These are phyloP conservation scores for Podarcis cretensis DNA, from an alignment of 2,113 vertebrate species.

Conservation along the genomic window DNA sequence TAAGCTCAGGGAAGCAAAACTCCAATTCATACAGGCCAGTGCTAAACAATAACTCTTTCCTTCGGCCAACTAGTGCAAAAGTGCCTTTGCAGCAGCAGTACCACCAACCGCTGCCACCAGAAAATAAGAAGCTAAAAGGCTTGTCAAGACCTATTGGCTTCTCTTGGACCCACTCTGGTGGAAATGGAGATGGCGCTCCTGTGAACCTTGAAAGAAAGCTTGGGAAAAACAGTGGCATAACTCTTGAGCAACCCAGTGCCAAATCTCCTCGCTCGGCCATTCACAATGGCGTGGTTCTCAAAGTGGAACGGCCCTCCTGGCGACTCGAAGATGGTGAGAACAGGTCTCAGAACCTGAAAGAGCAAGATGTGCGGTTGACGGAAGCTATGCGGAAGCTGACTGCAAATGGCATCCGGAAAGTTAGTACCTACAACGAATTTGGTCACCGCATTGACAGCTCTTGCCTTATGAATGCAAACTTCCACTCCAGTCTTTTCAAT, in stretches of 20 bases:
- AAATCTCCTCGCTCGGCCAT: not conserved
- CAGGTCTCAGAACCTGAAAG: slow-evolving; percentile 28
- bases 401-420: slow-evolving; percentile 33
- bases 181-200: slow-evolving; percentile 56
- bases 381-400: slow-evolving; percentile 72
- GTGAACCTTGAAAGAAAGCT: slow-evolving; percentile 46
- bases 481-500: slow-evolving; percentile 49
- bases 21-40: slow-evolving; percentile 60
- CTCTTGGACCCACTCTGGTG: slow-evolving; percentile 62
- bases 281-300: slow-evolving; percentile 29
- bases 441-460: slow-evolving; percentile 41
- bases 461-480: slow-evolving; percentile 49
- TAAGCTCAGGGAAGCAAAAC: slow-evolving; percentile 66
- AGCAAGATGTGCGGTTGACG: slow-evolving; percentile 69
- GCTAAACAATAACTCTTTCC: slow-evolving; percentile 69
- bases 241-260: slow-evolving; percentile 30
- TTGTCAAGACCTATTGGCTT: slow-evolving; percentile 33
- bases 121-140: slow-evolving; percentile 59
- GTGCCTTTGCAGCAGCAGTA: slow-evolving; percentile 75
- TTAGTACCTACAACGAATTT: slow-evolving; percentile 25
- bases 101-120: slow-evolving; percentile 35
- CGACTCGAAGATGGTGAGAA: slow-evolving; percentile 21
- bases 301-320: slow-evolving; percentile 43
- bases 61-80: slow-evolving; percentile 73
- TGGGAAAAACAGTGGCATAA: slow-evolving; percentile 47